Conservation (phyloP, 2,797 vertebrate genomes). For the Rhinogobio ventralis region DNA sequence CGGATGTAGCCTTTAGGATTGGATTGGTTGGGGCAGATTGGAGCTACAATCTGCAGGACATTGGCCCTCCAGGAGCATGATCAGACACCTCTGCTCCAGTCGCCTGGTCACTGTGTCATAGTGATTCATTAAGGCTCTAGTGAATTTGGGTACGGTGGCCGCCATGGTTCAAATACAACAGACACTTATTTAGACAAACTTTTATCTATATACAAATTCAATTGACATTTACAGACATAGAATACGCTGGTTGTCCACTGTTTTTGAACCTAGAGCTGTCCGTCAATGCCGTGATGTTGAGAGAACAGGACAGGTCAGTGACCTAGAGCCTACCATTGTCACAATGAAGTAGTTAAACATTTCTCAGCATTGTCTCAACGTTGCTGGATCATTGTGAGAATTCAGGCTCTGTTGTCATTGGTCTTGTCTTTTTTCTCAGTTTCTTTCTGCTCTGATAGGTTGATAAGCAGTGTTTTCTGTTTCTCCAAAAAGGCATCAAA, state of each 20-base stretch:
- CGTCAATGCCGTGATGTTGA: slow-evolving; percentile 25
- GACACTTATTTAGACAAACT: neutral
- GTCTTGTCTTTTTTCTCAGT: slow-evolving; percentile 52
- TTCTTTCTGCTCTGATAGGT: slow-evolving; percentile 43
- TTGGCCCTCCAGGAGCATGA: neutral
- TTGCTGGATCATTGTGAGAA: slow-evolving; percentile 55
- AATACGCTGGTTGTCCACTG: slow-evolving; percentile 38
- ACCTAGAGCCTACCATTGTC: slow-evolving; percentile 60
- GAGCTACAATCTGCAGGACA: neutral
- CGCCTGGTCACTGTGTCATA: slow-evolving; percentile 58
- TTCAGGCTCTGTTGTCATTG: slow-evolving; percentile 41
- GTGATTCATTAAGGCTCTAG: slow-evolving; percentile 51
- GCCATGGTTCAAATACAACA: slow-evolving; percentile 67
- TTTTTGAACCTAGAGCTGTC: slow-evolving; percentile 65
- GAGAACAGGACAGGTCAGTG: slow-evolving; percentile 58
- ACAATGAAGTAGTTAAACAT: slow-evolving; percentile 29
- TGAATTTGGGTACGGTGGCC: slow-evolving; percentile 49
- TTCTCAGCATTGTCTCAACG: slow-evolving; percentile 7
- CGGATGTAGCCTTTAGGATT: neutral
- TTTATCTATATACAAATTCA: slow-evolving; percentile 5
- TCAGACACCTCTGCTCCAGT: slow-evolving; percentile 32
- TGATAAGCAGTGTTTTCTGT: slow-evolving; percentile 63
- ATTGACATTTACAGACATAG: neutral
- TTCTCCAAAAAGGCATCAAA: slow-evolving; percentile 84
- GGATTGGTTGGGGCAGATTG: neutral